A percentile compares a stretch with the other conserved stretches of the same genome.
phyloP scores from a whole-genome alignment of 2,113 vertebrate species.

The Sardina pilchardus region DNA sequence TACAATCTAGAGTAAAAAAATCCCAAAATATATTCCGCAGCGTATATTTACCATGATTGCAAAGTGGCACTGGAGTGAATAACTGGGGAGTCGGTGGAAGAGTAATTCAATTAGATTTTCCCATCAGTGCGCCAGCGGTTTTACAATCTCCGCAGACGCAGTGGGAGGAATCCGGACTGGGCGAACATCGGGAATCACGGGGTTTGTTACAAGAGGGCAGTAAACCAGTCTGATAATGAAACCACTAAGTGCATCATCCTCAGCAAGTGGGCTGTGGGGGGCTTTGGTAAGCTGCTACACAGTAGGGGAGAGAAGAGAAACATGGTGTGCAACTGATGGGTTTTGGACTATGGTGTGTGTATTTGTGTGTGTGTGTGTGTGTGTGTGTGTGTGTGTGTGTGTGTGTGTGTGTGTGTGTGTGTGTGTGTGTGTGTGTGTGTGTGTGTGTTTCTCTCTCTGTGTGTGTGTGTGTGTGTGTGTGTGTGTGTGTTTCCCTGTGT shows the following conservation, averaged over 20 bases:
- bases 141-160: conserved; percentile 63
- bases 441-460: no score
- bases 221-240: conserved; percentile 60
- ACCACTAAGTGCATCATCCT: conserved; percentile 49
- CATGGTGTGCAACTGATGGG: conserved; percentile 1
- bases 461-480: neutral
- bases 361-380: neutral
- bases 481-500: neutral
- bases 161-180: conserved; percentile 62
- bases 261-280: conserved; percentile 3
- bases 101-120: conserved; percentile 69
- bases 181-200: conserved; percentile 61
- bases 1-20: neutral
- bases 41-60: conserved; percentile 36
- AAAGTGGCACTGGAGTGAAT: conserved; percentile 63
- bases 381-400: conserved; percentile 46
- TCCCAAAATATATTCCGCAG: conserved; percentile 44
- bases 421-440: conserved; percentile 45
- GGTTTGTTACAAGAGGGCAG: conserved; percentile 66
- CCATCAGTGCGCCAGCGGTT: conserved; percentile 58
- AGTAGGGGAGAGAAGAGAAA: neutral
- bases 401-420: conserved; percentile 50
- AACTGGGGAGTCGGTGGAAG: conserved; percentile 55
- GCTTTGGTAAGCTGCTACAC: neutral
- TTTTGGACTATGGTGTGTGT: neutral